These are phyloP conservation scores for Musca vetustissima DNA, from an alignment of 1,140 invertebrate genomes.

Conservation along the genomic window DNA sequence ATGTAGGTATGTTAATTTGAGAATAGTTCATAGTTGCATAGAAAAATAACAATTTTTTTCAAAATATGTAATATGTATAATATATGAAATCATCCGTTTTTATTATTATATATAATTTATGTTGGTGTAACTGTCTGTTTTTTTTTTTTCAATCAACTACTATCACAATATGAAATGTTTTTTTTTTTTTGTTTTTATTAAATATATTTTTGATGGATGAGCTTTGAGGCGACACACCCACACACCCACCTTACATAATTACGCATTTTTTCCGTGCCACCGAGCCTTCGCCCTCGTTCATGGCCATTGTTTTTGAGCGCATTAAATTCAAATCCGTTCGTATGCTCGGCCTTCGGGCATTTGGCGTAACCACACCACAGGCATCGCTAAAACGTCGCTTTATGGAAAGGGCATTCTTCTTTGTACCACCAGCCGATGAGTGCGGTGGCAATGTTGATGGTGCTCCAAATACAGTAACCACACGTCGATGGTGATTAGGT, in stretches of 20 bases:
- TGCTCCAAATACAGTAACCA: constrained; percentile 70
- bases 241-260: constrained; percentile 38
- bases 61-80: neutral
- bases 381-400: constrained; percentile 78
- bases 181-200: neutral
- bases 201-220: neutral
- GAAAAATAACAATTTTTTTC: constrained; percentile 19
- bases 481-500: constrained; percentile 78
- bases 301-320: constrained; percentile 75
- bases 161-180: constrained; percentile 16
- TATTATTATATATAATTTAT: neutral
- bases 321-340: constrained; percentile 83
- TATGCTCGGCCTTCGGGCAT: constrained; percentile 79
- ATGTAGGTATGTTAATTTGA: too few species aligned
- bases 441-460: constrained; percentile 71
- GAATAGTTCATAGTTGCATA: constrained; percentile 7
- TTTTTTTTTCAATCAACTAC: constrained; percentile 11
- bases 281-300: constrained; percentile 63
- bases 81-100: neutral
- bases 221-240: neutral
- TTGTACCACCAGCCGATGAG: constrained; percentile 65
- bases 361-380: constrained; percentile 81
- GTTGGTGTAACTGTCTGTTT: neutral
- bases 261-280: constrained; percentile 46
- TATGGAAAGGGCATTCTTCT: constrained; percentile 75